Evolutionary conservation across 2,113 vertebrate genomes (phyloP), one percentile per base, ranked within the genome.

Genomic region (Triplophysa rosa): DNA sequence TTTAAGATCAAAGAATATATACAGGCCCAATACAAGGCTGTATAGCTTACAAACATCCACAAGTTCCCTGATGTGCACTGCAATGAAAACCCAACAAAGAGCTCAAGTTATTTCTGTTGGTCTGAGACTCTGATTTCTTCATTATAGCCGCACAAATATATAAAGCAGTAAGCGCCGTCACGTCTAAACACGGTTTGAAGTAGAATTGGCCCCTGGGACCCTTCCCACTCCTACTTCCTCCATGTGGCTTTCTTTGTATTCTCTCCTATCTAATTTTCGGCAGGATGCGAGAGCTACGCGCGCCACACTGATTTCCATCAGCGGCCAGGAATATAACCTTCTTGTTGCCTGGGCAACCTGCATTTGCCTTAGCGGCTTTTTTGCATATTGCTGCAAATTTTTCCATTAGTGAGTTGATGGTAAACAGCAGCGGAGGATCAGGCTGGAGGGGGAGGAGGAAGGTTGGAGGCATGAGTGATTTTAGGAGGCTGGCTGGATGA

Each of bases 31-130:
- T 37, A 37, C 33, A 37, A 37, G 76, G 75, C 80, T 82, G 86
- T 73, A 78, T 85, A 82, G 84, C 82, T 86, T 64, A 85, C 47
- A 82, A n/a, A 9, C 19, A 8, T 58, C 16, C 29, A 33, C 29
- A n/a, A n/a, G 7, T n/a, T 58, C 54, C 54, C 54, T 58, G 54
- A n/a, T 9, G 17, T n/a, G n/a, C 17, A 58, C 19, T 8, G 19
- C 7, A 58, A n/a, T 58, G 9, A 58, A 58, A 58, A 58, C 4
- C 12, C 17, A n/a, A 19, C 2, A 19, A 2, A 58, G 54, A n/a
- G 54, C 54, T 73, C 21, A 74, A 85, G 75, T 80, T 83, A 89
- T 87, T 89, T 88, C 80, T 89, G 81, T 81, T 87, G 68, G 82
- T 84, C 33, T 33, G 59, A 58, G 26, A 58, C 9, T 33, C 68